Evolutionary conservation across 92 coral and sea anemone genomes (phyloP).

Genomic region (Epizoanthus rinbou): DNA sequence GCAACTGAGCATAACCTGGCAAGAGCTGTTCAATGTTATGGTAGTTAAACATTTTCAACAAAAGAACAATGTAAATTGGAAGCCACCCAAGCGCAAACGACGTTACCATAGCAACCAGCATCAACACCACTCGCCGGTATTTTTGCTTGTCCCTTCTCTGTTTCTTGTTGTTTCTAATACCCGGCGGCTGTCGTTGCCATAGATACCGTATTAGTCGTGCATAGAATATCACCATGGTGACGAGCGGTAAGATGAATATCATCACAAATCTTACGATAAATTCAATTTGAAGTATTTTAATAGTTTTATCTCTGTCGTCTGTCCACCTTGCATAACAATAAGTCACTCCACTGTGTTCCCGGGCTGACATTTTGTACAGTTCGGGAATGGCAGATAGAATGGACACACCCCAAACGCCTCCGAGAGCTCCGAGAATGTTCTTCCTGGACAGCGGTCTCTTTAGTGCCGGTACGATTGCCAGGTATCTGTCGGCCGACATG

Average conservation of each 20-base stretch:
- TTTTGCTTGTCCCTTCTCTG: conserved; percentile 15
- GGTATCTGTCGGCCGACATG: conserved; percentile 38
- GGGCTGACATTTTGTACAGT: conserved; percentile 9
- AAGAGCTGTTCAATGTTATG: not conserved
- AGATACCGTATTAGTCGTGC: conserved; percentile 10
- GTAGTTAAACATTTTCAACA: not conserved
- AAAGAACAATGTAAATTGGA: conserved; percentile 27
- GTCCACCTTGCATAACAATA: conserved; percentile 12
- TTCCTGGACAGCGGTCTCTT: conserved; percentile 38
- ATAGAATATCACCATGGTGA: conserved; percentile 30
- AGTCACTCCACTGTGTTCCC: not conserved
- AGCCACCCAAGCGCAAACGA: conserved; percentile 41
- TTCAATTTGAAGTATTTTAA: not conserved
- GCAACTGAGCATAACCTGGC: not conserved
- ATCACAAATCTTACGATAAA: conserved; percentile 21
- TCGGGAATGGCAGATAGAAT: conserved; percentile 14
- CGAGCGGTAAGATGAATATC: conserved; percentile 12
- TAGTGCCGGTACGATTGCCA: conserved; percentile 29
- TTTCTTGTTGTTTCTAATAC: conserved; percentile 27
- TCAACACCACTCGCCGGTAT: conserved; percentile 21
- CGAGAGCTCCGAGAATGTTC: conserved; percentile 3
- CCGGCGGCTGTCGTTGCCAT: conserved; percentile 27
- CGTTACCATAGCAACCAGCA: conserved; percentile 38
- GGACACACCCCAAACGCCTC: conserved; percentile 6
- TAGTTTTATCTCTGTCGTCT: not conserved